Base-by-base conservation (phyloP, 2,888 invertebrate species). In the Hoplodrina ambigua region DNA sequence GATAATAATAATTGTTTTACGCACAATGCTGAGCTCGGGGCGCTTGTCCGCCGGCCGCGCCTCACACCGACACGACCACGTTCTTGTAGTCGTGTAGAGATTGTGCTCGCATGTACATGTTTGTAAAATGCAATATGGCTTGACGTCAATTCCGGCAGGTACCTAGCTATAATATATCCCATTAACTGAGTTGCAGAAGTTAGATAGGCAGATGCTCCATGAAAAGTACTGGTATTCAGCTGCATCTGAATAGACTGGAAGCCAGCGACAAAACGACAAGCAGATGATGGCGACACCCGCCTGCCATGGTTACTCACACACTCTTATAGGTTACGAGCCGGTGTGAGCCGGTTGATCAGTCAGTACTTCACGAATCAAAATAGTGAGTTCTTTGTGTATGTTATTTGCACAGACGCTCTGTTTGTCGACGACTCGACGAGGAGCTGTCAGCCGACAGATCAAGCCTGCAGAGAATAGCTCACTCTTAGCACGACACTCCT, bases 1-100 rank as follows among this genome's bases (percentile, higher is more conserved):
- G 57, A 79, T 41, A 73, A 61, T 53, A 54, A 70, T 71, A 75
- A 75, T 75, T 75, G 79, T 79, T 75, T 75, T 56, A 58, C 73
- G 79, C 61, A 66, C 75, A 75, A 66, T 72, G 20, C 57, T 46
- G 41, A 52, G 75, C 75, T 73, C 41, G 61, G 8, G 65, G 75
- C 75, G 73, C 4, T 50, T 41, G 20, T 17, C 46, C 20, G 11
- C 41, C 20, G 19, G 52, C 53, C 20, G 64, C 25, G 7, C 1
- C 6, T 78, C 37, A 75, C 79, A 75, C 73, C 73, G 50, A 67
- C 44, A 2, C 17, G 4, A 19, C 0, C 8, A 4, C 20, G 13
- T 25, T 25, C 25, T 13, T 7, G 7, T 19, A 52, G 7, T 41
- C 11, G 11, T 41, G 41, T 41, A 41, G 13, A 11, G 2, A 41